Percentiles rank a stretch among this genome's conserved stretches.
Conservation (phyloP, 2,888 invertebrate species). For the Euzophera pinguis region DNA sequence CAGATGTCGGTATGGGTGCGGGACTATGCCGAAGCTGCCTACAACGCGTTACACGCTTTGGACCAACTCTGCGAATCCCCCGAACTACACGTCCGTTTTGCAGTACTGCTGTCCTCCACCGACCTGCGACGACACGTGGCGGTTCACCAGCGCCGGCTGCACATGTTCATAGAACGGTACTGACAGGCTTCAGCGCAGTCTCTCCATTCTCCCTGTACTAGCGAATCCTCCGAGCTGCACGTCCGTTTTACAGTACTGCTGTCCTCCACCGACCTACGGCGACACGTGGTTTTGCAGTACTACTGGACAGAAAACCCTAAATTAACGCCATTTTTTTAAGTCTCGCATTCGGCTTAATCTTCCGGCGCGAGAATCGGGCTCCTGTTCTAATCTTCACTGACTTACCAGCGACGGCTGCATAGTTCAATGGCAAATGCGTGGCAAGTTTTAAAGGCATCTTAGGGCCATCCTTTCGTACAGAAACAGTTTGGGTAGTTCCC, state of each 20-base stretch:
- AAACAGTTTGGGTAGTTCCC: too few species aligned
- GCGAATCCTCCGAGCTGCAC: slow-evolving; percentile 24
- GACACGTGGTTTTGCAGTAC: too few species aligned
- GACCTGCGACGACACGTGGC: slow-evolving; percentile 38
- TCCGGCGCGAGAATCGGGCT: too few species aligned
- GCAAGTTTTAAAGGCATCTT: slow-evolving; percentile 22
- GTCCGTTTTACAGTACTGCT: slow-evolving; percentile 45
- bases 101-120: slow-evolving; percentile 41
- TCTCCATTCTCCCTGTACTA: too few species aligned
- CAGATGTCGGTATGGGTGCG: slow-evolving; percentile 60
- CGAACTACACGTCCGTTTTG: slow-evolving; percentile 30
- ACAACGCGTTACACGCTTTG: slow-evolving; percentile 42
- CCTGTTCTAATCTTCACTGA: too few species aligned
- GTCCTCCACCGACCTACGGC: slow-evolving; percentile 37
- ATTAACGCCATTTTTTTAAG: too few species aligned
- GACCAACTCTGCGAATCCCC: slow-evolving; percentile 31
- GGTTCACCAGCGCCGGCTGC: slow-evolving; percentile 41
- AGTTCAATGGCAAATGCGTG: slow-evolving; percentile 38
- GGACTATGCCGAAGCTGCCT: slow-evolving; percentile 56
- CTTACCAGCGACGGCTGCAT: slow-evolving; percentile 41
- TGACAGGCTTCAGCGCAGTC: too few species aligned
- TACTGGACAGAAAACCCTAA: too few species aligned
- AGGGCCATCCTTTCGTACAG: too few species aligned
- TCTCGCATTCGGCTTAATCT: too few species aligned
- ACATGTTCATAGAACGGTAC: slow-evolving; percentile 40